These are phyloP conservation scores for Pantherophis alleghaniensis DNA, from an alignment of 2,797 vertebrate species.

Conservation along the genomic window DNA sequence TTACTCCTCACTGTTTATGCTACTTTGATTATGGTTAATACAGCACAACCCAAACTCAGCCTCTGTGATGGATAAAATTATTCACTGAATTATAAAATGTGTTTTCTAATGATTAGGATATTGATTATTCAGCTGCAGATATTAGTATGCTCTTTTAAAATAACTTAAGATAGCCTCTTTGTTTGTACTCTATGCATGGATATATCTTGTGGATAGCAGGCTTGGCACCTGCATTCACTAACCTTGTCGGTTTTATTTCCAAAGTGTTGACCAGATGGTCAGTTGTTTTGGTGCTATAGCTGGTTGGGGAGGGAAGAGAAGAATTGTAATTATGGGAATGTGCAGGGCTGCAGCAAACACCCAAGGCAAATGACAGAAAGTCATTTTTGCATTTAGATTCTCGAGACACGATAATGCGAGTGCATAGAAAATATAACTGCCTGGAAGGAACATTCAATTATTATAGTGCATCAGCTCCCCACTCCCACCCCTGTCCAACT, in stretches of 20 bases:
- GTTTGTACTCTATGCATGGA: not conserved
- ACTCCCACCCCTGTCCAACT: not conserved
- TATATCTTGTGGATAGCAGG: not conserved
- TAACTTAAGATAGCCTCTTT: constrained; percentile 14
- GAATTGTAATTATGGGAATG: not conserved
- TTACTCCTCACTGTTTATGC: not conserved
- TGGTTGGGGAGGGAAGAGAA: not conserved
- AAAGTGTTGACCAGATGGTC: constrained; percentile 50
- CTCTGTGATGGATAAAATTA: constrained; percentile 33
- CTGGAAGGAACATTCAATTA: constrained; percentile 52
- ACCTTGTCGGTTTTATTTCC: constrained; percentile 28
- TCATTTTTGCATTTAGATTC: constrained; percentile 42
- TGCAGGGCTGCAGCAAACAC: not conserved
- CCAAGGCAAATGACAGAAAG: constrained; percentile 18
- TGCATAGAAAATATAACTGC: constrained; percentile 47
- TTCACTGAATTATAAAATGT: constrained; percentile 32
- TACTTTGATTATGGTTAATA: constrained; percentile 11
- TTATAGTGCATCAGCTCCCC: constrained; percentile 31
- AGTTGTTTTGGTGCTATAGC: constrained; percentile 19
- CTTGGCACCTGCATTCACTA: constrained; percentile 12
- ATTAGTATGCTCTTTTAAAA: constrained; percentile 20
- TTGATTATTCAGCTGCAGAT: constrained; percentile 41
- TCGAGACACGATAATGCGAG: constrained; percentile 1
- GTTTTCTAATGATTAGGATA: constrained; percentile 46
- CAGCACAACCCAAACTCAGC: constrained; percentile 3